Base-by-base conservation (phyloP, 2,888 invertebrate species). In the Gymnosoma rotundatum region DNA sequence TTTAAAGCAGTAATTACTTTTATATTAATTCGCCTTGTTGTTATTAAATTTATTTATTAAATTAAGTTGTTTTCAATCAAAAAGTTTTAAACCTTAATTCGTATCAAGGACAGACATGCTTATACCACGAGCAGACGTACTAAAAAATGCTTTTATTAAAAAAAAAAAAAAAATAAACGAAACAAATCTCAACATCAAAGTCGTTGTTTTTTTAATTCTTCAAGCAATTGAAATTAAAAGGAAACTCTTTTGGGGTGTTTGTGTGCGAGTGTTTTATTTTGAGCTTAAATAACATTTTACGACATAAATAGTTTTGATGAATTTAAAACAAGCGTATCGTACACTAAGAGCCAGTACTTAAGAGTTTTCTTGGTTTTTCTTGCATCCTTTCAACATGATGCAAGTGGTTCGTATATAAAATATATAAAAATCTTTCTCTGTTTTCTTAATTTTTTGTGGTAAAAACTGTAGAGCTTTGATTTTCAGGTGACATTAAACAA, bases 221-320 rank as follows among this genome's bases (percentile, higher is more conserved):
- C 10, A 18, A 36, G 36, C 66, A 52, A 36, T 52, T 50, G 16
- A 52, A 66, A 52, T 36, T 7, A 52, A 50, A 52, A 36, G 50
- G 32, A 66, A 52, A 52, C 50, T 36, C 50, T 66, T 66, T 36
- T 52, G 18, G 14, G 14, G 50, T 66, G 25, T 64, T 63, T 64
- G 63, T 20, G 1, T 61, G 18, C 10, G 12, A 18, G 10, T 18
- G 18, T 18, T 48, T 42, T 6, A 54, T 18, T 74, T 66, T 63
- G 4, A 25, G 16, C 54, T 42, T 36, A 36, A 64, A 52, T 4
- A 36, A 32, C 20, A 67, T 42, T 69, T 69, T 54, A 42, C 38
- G 54, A n/a, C 54, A 52, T 12, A n/a, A 42, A 54, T n/a, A 21
- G 54, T 76, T 66, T 66, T 66, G 38, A 66, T 67, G 32, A 67